Evolutionary conservation across 2,113 vertebrate genomes (phyloP), one percentile per base, ranked within the genome.

Genomic region (Podarcis muralis): DNA sequence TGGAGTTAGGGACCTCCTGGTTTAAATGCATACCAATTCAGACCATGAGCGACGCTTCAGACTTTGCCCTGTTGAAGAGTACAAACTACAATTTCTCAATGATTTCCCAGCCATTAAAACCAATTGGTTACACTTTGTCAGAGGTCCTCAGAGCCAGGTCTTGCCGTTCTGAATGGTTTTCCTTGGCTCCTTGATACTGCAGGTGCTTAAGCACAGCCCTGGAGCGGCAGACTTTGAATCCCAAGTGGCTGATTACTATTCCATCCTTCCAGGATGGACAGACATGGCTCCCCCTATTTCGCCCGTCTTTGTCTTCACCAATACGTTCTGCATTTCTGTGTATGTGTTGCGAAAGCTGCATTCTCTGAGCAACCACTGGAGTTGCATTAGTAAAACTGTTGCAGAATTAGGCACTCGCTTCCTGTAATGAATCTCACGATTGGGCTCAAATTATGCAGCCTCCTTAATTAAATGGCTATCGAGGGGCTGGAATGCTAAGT

Each of bases 401-500:
- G 92, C 6, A 72, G 94, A 95, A 95, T 95, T 90, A 92, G 92
- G 93, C 82, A 2, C 90, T 84, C 75, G 15, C 77, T 79, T 9
- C 69, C 85, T 92, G 93, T 97, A 94, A 96, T 95, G 96, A 96
- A 93, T 94, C 93, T 92, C 91, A 93, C 90, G 66, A 88, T 95
- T 94, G 87, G 94, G 94, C 95, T 94, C 93, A 91, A 88, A 68
- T 89, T 92, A 92, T 89, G 93, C 92, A 88, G 93, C 88, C 88
- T 88, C 95, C 94, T 94, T 96, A 93, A 96, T 97, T 95, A 96
- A 96, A 94, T 87, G 93, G 95, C 90, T 92, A 84, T 83, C 87
- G 92, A 92, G 91, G 91, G 92, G 88, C 92, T 92, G 91, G 91
- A 90, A 79, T 0, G 0, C 92, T 88, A 93, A 37, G 69, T 92